Evolutionary conservation across 1,140 invertebrate genomes (phyloP), one percentile per base, ranked within the genome.

Genomic region (Kradibia gibbosae): DNA sequence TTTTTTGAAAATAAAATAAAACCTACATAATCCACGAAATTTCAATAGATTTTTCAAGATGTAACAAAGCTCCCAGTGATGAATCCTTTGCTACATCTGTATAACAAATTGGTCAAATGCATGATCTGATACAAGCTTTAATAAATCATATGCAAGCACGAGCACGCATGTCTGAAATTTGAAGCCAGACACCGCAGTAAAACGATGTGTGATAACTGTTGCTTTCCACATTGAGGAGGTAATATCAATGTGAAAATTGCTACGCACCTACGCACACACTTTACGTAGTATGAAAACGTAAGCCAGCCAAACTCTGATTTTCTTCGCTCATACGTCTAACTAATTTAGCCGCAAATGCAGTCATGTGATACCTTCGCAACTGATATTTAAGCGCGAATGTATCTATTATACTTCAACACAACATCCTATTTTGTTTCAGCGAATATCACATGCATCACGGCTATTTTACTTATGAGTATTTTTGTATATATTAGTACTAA

Each of bases 121-220:
- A 17, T 20, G 20, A 53, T 53, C 20, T 53, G 22, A 53, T 53
- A 53, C 13, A 15, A 60, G 10, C 57, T 60, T 31, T 13, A 60
- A 60, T 31, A 60, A 31, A 55, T n/a, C 2, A 55, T 55, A 0
- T 60, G n/a, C 5, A 13, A 11, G 57, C 57, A 1, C 1, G 7
- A 28, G 31, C 0, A 11, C n/a, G 0, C n/a, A 28, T 31, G 8
- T 2, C 4, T 36, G 34, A 67, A 67, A 67, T 39, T 39, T 67
- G 2, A 67, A 67, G 34, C 28, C 34, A 17, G 7, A 4, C 11
- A 31, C 28, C 13, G 60, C 22, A 10, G 10, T 20, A 3, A 10
- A 71, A 36, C 67, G 67, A 25, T 28, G 22, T 71, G n/a, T 17
- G n/a, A 71, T 71, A 71, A 48, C 42, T 71, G 22, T 48, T 48